Evolutionary conservation across 2,113 vertebrate genomes (phyloP).

Genomic region (Pterocles gutturalis): DNA sequence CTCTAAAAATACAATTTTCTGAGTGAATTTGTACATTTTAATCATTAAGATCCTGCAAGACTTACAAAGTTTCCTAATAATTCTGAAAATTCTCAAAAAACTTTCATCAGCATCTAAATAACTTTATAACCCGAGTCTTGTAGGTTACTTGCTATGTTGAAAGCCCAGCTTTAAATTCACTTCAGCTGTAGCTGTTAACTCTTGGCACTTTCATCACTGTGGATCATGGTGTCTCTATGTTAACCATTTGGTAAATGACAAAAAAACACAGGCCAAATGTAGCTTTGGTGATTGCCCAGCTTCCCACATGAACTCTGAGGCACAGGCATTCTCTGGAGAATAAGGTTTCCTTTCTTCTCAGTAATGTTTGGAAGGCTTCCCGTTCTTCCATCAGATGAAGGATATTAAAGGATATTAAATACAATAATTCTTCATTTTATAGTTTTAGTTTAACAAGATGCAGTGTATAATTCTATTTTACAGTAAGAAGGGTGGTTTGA

Average conservation of each 20-base stretch:
- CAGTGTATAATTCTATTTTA: not conserved
- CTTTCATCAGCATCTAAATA: not conserved
- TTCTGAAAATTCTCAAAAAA: not conserved
- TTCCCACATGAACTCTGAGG: not conserved
- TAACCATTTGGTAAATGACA: not conserved
- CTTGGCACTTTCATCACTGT: not conserved
- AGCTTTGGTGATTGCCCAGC: not conserved
- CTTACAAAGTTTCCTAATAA: not conserved
- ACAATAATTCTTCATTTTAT: not conserved
- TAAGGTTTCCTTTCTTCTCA: not conserved
- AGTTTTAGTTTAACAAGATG: not conserved
- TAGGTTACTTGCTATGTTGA: not conserved
- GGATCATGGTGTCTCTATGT: not conserved
- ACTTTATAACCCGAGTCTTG: fast-evolving
- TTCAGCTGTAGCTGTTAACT: not conserved
- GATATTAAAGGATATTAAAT: not conserved
- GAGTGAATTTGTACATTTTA: not conserved
- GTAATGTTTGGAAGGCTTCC: not conserved
- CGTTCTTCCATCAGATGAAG: not conserved
- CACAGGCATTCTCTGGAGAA: not conserved
- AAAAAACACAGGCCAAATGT: not conserved
- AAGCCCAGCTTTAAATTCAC: not conserved
- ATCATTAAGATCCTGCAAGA: not conserved
- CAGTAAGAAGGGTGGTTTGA: not conserved
- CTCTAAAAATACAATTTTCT: not conserved